A percentile compares a stretch with the other conserved stretches of the same genome.
phyloP scores from a whole-genome alignment of 1,140 invertebrate species.

The Penaeus indicus region DNA sequence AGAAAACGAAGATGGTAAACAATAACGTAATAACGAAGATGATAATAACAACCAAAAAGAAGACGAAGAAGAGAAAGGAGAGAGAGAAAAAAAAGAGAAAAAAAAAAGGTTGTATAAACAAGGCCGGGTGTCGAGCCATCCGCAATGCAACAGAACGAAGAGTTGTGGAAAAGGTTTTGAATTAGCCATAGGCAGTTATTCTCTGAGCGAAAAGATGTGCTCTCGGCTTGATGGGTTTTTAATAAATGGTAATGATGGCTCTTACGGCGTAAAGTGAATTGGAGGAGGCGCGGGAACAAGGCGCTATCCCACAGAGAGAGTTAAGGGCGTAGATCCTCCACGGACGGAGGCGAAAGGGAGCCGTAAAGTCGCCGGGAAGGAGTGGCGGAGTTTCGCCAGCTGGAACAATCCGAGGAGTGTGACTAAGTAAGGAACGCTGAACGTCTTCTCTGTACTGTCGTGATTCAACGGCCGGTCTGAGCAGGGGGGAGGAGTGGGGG shows the following conservation, averaged over 20 bases:
- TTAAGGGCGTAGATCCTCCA: background rate
- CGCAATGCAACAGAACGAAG: background rate
- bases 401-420: background rate
- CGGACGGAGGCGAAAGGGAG: background rate
- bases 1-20: no score
- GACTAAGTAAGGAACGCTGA: constrained; percentile 6
- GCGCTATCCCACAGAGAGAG: background rate
- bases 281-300: background rate
- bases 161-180: background rate
- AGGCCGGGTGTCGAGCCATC: background rate
- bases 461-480: background rate
- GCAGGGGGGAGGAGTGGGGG: background rate
- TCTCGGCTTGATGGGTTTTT: constrained; percentile 25
- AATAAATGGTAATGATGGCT: constrained; percentile 39
- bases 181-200: constrained; percentile 22
- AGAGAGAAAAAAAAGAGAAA: background rate
- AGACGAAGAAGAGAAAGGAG: background rate
- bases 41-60: background rate
- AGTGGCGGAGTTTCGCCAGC: background rate
- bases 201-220: constrained; percentile 31
- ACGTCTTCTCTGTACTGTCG: background rate
- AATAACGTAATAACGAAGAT: no score
- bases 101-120: constrained; percentile 9
- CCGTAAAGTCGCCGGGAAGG: background rate
- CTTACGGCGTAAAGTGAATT: constrained; percentile 32